Conservation (phyloP, 53 echinoderm and acorn worm genomes). For the Paelopatides confundens region DNA sequence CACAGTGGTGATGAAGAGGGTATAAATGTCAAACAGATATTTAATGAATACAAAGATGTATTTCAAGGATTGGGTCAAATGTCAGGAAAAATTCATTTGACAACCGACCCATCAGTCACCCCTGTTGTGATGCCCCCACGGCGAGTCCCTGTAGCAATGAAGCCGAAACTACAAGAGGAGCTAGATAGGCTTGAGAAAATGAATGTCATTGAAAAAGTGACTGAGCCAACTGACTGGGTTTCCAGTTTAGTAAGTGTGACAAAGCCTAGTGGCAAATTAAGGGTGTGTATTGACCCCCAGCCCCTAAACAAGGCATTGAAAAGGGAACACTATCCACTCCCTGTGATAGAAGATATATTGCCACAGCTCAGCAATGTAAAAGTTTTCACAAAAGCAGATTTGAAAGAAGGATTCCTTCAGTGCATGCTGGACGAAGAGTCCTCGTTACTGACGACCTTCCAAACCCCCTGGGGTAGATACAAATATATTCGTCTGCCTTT, state of each 20-base stretch:
- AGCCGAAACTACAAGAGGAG: constrained; percentile 60
- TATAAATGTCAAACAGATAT: not conserved
- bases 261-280: constrained; percentile 64
- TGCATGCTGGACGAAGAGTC: constrained; percentile 61
- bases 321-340: constrained; percentile 62
- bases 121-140: constrained; percentile 57
- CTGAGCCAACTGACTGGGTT: constrained; percentile 71
- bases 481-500: constrained; percentile 69
- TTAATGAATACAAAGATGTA: constrained; percentile 50
- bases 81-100: constrained; percentile 55
- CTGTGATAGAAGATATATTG: constrained; percentile 50
- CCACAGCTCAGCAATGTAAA: constrained; percentile 57
- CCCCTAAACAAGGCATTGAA: constrained; percentile 67
- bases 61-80: constrained; percentile 63
- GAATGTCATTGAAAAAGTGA: constrained; percentile 56
- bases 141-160: constrained; percentile 51
- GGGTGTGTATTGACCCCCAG: constrained; percentile 73
- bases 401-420: constrained; percentile 63
- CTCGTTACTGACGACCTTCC: constrained; percentile 63
- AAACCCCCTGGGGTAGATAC: constrained; percentile 72
- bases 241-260: constrained; percentile 55
- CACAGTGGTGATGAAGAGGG: not conserved
- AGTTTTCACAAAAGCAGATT: constrained; percentile 67
- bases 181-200: constrained; percentile 54
- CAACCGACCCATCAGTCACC: constrained; percentile 24